Conservation (phyloP, 1,140 invertebrate species). For the Caenorhabditis brenneri region DNA sequence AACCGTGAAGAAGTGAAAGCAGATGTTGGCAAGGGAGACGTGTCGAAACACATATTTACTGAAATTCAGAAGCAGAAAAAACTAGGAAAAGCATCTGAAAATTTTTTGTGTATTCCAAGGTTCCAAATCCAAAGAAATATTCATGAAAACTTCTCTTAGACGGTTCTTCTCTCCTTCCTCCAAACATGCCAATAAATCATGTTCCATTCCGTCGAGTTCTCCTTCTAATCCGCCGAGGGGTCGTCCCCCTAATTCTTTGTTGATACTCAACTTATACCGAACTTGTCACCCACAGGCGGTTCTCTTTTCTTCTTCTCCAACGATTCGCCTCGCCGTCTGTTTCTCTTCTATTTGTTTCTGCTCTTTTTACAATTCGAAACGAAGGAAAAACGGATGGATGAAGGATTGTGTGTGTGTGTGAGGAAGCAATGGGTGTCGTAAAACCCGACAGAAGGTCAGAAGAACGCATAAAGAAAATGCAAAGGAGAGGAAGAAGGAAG, state of each 20-base stretch:
- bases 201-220: too few species aligned
- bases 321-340: not conserved
- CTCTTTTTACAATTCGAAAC: constrained; percentile 42
- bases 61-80: too few species aligned
- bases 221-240: not conserved
- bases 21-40: too few species aligned
- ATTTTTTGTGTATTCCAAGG: too few species aligned
- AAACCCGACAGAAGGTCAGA: constrained; percentile 32
- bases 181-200: not conserved
- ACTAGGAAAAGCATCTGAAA: too few species aligned
- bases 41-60: too few species aligned
- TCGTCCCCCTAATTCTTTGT: not conserved
- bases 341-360: constrained; percentile 7
- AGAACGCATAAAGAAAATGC: constrained; percentile 2
- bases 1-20: too few species aligned
- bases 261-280: constrained; percentile 7
- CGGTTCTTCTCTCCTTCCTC: not conserved
- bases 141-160: too few species aligned
- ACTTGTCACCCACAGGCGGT: constrained; percentile 31
- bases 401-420: not conserved
- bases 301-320: not conserved
- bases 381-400: not conserved
- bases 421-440: constrained; percentile 18
- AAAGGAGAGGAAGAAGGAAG: too few species aligned
- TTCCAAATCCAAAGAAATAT: too few species aligned